phyloP scores from a whole-genome alignment of 2,797 vertebrate species.

The Melanogrammus aeglefinus region DNA sequence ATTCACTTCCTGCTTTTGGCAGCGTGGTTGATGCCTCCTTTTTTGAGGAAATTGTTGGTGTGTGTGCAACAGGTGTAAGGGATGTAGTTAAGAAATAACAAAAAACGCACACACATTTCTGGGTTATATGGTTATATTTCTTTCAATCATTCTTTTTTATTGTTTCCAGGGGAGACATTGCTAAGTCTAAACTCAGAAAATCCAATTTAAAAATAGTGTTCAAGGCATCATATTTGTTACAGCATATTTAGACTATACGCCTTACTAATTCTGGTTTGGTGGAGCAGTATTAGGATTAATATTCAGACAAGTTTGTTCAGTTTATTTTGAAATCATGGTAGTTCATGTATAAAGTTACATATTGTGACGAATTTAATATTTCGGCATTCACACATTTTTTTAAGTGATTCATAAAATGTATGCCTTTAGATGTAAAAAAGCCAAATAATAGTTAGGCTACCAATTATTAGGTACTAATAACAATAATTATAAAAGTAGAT shows the following conservation, averaged over 20 bases:
- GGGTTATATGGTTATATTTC: not conserved
- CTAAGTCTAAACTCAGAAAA: not conserved
- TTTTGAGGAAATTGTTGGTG: not conserved
- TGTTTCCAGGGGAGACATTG: not conserved
- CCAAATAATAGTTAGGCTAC: not conserved
- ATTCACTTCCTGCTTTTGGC: conserved; percentile 30
- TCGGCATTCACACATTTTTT: not conserved
- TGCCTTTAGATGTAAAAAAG: not conserved
- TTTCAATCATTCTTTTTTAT: not conserved
- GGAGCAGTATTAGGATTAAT: not conserved
- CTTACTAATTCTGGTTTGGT: not conserved
- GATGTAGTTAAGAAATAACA: not conserved
- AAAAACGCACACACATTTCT: not conserved
- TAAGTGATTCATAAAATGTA: not conserved
- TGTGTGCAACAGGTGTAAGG: conserved; percentile 49
- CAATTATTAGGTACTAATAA: not conserved
- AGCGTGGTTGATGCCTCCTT: conserved; percentile 17
- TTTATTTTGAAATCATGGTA: not conserved
- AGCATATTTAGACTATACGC: not conserved
- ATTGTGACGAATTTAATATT: not conserved
- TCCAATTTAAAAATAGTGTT: not conserved
- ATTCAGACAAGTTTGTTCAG: not conserved
- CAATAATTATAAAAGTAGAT: not conserved
- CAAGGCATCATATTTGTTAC: not conserved
- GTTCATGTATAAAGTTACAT: not conserved